A percentile compares a stretch with the other conserved stretches of the same genome.
phyloP scores from a whole-genome alignment of 2,797 vertebrate species.

The Siniperca scherzeri region DNA sequence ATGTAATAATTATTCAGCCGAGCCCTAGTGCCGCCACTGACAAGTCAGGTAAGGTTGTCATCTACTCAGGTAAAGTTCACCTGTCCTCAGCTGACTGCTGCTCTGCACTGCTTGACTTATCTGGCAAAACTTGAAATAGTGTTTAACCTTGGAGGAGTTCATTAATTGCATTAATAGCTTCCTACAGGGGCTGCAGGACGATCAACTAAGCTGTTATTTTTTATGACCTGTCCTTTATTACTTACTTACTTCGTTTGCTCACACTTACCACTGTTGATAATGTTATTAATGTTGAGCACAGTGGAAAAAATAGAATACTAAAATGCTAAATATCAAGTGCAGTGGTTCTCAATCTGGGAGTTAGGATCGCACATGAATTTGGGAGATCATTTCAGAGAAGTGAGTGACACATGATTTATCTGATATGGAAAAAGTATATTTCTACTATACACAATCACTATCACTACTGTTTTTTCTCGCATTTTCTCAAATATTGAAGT shows the following conservation, averaged over 20 bases:
- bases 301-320: background rate
- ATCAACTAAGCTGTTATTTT: background rate
- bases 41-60: slow-evolving; percentile 60
- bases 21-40: slow-evolving; percentile 51
- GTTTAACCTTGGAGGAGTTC: background rate
- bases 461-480: background rate
- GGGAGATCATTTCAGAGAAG: slow-evolving; percentile 1
- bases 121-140: background rate
- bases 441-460: background rate
- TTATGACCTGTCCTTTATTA: no score
- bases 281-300: background rate
- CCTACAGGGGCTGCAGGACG: background rate
- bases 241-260: slow-evolving; percentile 1
- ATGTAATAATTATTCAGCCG: slow-evolving; percentile 80
- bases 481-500: background rate
- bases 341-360: slow-evolving; percentile 10
- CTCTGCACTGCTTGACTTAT: slow-evolving; percentile 17
- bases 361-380: background rate
- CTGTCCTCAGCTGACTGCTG: slow-evolving; percentile 19
- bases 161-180: background rate
- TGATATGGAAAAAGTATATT: background rate
- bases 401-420: background rate
- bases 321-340: slow-evolving; percentile 8
- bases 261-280: background rate
- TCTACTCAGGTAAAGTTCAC: slow-evolving; percentile 62